These are phyloP conservation scores for Mycteria americana DNA, from an alignment of 2,797 vertebrate species.

Conservation along the genomic window DNA sequence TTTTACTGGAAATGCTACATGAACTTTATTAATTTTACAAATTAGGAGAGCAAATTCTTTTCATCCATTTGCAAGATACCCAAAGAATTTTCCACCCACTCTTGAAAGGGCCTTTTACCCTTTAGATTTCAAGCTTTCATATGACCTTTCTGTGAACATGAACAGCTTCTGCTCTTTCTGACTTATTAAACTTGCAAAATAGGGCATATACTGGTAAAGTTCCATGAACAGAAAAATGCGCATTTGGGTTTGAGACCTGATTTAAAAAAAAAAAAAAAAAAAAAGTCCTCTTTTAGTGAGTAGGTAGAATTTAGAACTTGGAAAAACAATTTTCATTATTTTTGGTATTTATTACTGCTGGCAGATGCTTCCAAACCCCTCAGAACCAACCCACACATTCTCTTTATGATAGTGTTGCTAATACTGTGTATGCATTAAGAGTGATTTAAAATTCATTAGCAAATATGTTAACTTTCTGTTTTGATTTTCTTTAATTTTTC, in stretches of 20 bases:
- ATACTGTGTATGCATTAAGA: not conserved
- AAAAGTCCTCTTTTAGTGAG: not conserved
- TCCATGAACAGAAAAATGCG: not conserved
- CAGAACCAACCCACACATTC: not conserved
- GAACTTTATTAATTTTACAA: not conserved
- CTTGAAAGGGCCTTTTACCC: not conserved
- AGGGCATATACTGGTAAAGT: not conserved
- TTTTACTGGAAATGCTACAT: not conserved
- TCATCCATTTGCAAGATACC: not conserved
- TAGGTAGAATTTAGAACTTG: not conserved
- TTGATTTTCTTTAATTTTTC: not conserved
- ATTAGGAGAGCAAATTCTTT: not conserved
- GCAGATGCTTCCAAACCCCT: not conserved
- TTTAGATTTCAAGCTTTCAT: not conserved
- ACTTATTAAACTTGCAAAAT: not conserved
- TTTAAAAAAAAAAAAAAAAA: not conserved
- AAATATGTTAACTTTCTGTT: not conserved
- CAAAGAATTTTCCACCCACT: not conserved
- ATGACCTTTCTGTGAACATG: not conserved
- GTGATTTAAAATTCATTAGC: not conserved
- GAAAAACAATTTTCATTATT: not conserved
- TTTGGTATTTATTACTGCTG: not conserved
- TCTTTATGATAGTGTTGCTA: not conserved
- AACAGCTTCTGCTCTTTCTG: not conserved
- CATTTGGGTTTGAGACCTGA: not conserved